Evolutionary conservation across 2,797 vertebrate species (phyloP), one percentile per base, ranked within the genome.

Genomic region (Gadopsis bispinosus): DNA sequence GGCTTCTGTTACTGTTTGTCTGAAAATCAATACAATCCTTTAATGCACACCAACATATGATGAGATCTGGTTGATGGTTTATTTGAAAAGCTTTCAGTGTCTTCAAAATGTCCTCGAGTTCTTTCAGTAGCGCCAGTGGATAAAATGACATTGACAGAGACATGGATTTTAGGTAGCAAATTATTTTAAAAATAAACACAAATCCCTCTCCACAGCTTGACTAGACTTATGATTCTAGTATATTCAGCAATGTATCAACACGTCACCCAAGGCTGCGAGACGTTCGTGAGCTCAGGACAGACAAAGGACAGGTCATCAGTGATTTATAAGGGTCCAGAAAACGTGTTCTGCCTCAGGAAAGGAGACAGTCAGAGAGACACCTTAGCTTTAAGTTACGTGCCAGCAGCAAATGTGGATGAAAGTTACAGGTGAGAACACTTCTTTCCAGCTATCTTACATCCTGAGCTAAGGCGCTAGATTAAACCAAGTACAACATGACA

Each of bases 41-140:
- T 8, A 56, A 55, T 14, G 20, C 6, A 19, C 39, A 54, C 26
- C 53, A 6, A 56, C 7, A n/a, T 54, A 41, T 8, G 19, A 59
- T 17, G 47, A 9, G 11, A 29, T 61, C 1, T 20, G 29, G 26
- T 33, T 68, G 19, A 31, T 12, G 45, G 45, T 47, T 47, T 10
- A 17, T 80, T 50, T 73, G 22, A 64, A 71, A 69, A 73, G 47
- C n/a, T 67, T 58, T 66, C n/a, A 47, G n/a, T 68, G 65, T 58
- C 17, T 22, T 63, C 7, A 47, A 59, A 80, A 39, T 56, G 33
- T 59, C 69, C 69, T 80, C 69, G 45, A 68, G 13, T 64, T 63
- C 17, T 53, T 64, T 67, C 22, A 50, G 17, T 68, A 22, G 50
- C 11, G 13, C 19, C 13, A 4, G 0, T 31, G 48, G 66, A 48